phyloP scores from a whole-genome alignment of 2,888 invertebrate species.

The Papilio protenor region DNA sequence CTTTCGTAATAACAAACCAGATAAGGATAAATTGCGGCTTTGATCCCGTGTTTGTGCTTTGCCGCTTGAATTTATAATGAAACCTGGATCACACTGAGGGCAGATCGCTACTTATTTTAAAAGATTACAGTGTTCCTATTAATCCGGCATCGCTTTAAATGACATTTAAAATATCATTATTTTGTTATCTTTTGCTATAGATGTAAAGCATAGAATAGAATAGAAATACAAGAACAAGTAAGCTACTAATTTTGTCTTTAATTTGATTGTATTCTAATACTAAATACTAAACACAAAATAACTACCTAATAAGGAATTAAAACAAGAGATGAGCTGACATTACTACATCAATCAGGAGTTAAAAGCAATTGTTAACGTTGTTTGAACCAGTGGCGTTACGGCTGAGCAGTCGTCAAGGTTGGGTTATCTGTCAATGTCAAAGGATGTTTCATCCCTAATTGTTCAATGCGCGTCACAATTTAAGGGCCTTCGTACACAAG shows the following conservation, averaged over 20 bases:
- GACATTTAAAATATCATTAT: background rate
- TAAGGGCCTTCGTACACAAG: background rate
- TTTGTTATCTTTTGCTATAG: no score
- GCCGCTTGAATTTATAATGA: constrained; percentile 21
- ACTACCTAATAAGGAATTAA: background rate
- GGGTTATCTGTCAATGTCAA: constrained; percentile 27
- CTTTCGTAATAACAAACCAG: constrained; percentile 21
- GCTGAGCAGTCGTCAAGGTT: background rate
- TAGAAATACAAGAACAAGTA: no score
- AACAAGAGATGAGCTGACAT: background rate
- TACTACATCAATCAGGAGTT: constrained; percentile 8
- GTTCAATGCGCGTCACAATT: background rate
- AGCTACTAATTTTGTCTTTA: no score
- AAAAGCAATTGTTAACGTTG: constrained; percentile 15
- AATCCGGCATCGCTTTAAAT: background rate
- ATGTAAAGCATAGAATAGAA: no score
- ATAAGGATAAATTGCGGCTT: constrained; percentile 25
- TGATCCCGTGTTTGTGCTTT: constrained; percentile 22
- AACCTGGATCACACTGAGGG: background rate
- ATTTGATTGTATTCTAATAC: no score
- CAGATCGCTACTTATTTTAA: background rate
- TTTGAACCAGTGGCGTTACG: constrained; percentile 4
- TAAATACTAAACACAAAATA: background rate
- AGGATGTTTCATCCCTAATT: constrained; percentile 22
- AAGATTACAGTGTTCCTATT: background rate